A percentile compares a stretch with the other conserved stretches of the same genome.
phyloP scores from a whole-genome alignment of 2,888 invertebrate genomes.

The Epinotia brunnichana region DNA sequence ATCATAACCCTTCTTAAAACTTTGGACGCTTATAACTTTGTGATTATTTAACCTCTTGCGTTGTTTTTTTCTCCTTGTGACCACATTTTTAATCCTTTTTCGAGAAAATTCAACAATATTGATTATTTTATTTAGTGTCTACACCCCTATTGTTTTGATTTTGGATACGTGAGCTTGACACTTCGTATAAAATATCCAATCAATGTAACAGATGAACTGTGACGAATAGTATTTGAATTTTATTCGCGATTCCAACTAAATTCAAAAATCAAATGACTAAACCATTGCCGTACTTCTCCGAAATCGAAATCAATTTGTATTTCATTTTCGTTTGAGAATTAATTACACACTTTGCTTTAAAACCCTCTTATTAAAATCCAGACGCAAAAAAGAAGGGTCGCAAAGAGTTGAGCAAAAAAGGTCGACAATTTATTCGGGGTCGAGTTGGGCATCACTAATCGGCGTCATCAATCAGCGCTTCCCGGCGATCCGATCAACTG shows the following conservation, averaged over 20 bases:
- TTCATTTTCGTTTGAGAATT: slow-evolving; percentile 39
- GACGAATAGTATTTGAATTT: background rate
- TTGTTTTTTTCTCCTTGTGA: no score
- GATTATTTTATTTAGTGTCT: no score
- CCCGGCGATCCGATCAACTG: slow-evolving; percentile 78
- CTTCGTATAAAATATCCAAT: no score
- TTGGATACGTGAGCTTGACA: no score
- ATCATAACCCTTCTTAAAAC: no score
- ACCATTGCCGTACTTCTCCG: slow-evolving; percentile 9
- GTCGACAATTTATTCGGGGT: slow-evolving; percentile 80
- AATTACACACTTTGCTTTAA: slow-evolving; percentile 44
- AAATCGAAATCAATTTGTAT: slow-evolving; percentile 37
- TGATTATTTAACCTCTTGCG: no score
- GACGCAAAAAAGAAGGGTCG: slow-evolving; percentile 61
- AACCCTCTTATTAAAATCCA: slow-evolving; percentile 51
- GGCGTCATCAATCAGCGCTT: slow-evolving; percentile 81
- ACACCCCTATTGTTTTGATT: no score
- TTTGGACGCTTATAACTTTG: no score
- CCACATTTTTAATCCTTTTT: no score
- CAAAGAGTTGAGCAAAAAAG: slow-evolving; percentile 74
- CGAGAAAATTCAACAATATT: no score
- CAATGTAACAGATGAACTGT: no score
- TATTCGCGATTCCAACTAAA: background rate
- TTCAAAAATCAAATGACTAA: background rate
- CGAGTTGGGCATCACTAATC: slow-evolving; percentile 82